Evolutionary conservation across 2,113 vertebrate species (phyloP).

Genomic region (Corythaeola cristata): DNA sequence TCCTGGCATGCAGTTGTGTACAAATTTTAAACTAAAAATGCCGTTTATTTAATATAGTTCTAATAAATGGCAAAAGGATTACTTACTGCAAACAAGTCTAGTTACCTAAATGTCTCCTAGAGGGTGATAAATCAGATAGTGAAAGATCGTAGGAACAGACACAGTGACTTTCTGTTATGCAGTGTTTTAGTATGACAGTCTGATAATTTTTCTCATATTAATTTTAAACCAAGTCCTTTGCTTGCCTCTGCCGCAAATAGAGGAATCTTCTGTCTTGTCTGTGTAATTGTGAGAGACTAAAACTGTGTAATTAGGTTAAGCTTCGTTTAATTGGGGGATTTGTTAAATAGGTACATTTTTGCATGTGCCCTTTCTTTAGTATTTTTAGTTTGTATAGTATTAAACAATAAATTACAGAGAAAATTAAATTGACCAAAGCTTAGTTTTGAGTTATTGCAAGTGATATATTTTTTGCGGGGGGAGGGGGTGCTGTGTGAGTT

Average conservation of each 20-base stretch:
- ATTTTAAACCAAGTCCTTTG: not conserved
- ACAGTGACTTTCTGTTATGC: not conserved
- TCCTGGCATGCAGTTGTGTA: not conserved
- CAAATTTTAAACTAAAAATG: not conserved
- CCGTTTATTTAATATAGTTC: not conserved
- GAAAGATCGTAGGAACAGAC: not conserved
- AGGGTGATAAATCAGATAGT: not conserved
- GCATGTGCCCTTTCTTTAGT: not conserved
- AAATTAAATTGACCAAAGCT: not conserved
- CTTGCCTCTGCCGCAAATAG: not conserved
- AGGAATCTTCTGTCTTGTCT: not conserved
- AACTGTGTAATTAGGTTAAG: not conserved
- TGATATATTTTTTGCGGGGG: accelerated
- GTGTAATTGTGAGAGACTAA: not conserved
- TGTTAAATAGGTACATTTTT: not conserved
- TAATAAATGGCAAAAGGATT: not conserved
- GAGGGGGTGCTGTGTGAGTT: not conserved
- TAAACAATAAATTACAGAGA: not conserved
- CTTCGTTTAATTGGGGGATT: not conserved
- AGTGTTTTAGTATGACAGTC: not conserved
- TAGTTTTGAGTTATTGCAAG: not conserved
- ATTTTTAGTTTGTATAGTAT: not conserved
- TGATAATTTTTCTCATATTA: not conserved
- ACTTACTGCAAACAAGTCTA: not conserved
- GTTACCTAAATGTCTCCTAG: not conserved